Conservation (phyloP, 2,888 invertebrate species). For the Morpho helenor region DNA sequence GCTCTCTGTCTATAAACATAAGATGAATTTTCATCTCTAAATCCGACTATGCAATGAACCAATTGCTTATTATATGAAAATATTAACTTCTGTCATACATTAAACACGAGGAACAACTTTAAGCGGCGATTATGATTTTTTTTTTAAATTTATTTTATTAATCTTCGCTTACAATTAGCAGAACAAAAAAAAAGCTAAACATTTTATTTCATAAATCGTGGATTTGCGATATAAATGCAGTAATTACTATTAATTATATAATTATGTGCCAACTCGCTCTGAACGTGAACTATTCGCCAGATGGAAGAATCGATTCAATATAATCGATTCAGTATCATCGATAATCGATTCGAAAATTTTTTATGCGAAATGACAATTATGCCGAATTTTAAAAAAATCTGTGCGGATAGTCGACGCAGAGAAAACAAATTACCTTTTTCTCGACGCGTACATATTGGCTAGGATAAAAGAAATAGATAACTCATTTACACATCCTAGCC, state of each 20-base stretch:
- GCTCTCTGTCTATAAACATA: slow-evolving; percentile 2
- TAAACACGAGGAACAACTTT: slow-evolving; percentile 34
- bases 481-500: slow-evolving; percentile 8
- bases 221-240: slow-evolving; percentile 69
- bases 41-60: slow-evolving; percentile 14
- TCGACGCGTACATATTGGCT: slow-evolving; percentile 66
- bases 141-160: slow-evolving; percentile 14
- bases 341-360: neutral
- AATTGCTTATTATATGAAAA: slow-evolving; percentile 30
- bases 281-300: slow-evolving; percentile 13
- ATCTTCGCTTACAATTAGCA: slow-evolving; percentile 32
- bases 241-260: slow-evolving; percentile 45
- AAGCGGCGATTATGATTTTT: slow-evolving; percentile 34
- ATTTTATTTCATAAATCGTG: slow-evolving; percentile 39
- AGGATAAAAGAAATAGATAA: slow-evolving; percentile 13
- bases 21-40: slow-evolving; percentile 10
- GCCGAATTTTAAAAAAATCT: neutral
- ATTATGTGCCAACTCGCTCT: slow-evolving; percentile 27
- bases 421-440: slow-evolving; percentile 29
- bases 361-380: neutral
- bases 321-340: neutral
- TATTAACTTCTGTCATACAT: slow-evolving; percentile 29
- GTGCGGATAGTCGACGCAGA: slow-evolving; percentile 9
- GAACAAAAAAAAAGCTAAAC: slow-evolving; percentile 34
- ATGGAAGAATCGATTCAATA: neutral